phyloP scores from a whole-genome alignment of 2,888 invertebrate genomes.

The Camponotus fellah region DNA sequence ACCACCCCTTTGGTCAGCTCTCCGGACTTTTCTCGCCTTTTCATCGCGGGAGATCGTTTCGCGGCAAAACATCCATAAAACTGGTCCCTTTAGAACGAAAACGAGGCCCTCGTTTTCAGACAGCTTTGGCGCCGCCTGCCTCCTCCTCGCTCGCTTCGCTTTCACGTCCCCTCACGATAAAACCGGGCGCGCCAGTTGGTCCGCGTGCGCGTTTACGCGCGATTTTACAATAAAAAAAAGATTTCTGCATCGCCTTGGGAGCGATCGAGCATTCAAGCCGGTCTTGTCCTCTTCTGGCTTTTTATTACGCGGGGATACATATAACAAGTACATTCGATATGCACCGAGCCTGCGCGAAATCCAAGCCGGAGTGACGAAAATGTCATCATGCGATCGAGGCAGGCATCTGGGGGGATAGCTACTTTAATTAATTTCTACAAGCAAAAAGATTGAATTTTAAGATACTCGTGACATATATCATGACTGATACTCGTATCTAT shows the following conservation, averaged over 20 bases:
- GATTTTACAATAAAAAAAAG: slow-evolving; percentile 57
- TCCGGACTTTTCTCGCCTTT: slow-evolving; percentile 57
- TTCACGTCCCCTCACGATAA: slow-evolving; percentile 4
- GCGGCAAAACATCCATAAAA: slow-evolving; percentile 65
- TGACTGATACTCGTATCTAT: background rate
- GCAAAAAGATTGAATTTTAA: background rate
- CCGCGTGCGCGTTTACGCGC: slow-evolving; percentile 32
- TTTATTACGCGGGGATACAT: background rate
- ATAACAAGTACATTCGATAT: slow-evolving; percentile 33
- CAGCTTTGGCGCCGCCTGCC: background rate
- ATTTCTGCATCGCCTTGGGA: slow-evolving; percentile 24
- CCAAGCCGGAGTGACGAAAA: slow-evolving; percentile 13
- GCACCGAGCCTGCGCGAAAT: slow-evolving; percentile 32
- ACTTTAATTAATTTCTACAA: background rate
- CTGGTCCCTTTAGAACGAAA: slow-evolving; percentile 61
- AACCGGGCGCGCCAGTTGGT: slow-evolving; percentile 43
- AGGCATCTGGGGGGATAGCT: background rate
- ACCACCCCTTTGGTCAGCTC: slow-evolving; percentile 48
- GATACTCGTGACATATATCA: background rate
- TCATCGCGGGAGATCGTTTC: slow-evolving; percentile 46
- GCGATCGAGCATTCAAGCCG: slow-evolving; percentile 30
- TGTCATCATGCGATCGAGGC: background rate
- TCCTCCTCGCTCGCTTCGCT: background rate
- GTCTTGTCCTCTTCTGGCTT: background rate
- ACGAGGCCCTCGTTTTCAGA: slow-evolving; percentile 55